Evolutionary conservation across 1,140 invertebrate genomes (phyloP).

Genomic region (Musca vetustissima): DNA sequence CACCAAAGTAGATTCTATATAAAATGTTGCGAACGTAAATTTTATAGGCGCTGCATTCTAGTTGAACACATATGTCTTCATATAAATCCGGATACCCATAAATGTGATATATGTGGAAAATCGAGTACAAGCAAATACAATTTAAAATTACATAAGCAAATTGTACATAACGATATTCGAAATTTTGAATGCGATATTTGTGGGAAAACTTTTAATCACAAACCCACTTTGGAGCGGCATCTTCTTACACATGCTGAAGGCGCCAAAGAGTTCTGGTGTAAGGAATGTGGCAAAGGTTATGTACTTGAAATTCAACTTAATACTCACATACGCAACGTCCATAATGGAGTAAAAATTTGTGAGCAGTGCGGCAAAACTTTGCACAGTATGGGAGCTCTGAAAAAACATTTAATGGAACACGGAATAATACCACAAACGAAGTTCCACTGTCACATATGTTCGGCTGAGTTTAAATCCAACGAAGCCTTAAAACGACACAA

Average conservation of each 20-base stretch:
- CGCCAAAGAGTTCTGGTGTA: background rate
- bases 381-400: conserved; percentile 15
- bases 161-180: background rate
- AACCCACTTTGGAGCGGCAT: conserved; percentile 26
- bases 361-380: conserved; percentile 38
- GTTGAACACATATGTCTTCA: conserved; percentile 40
- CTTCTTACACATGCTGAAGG: background rate
- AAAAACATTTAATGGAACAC: conserved; percentile 22
- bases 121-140: background rate
- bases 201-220: background rate
- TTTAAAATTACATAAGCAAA: conserved; percentile 23
- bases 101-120: conserved; percentile 26
- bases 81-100: conserved; percentile 37
- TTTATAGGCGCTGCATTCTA: conserved; percentile 34
- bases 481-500: background rate
- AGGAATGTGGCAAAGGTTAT: conserved; percentile 33
- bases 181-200: background rate
- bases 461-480: background rate
- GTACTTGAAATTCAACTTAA: conserved; percentile 32
- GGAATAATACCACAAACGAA: background rate
- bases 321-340: conserved; percentile 35
- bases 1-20: conserved; percentile 25
- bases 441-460: background rate
- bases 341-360: conserved; percentile 29
- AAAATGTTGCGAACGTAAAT: conserved; percentile 37